These are phyloP conservation scores for Aelia acuminata DNA, from an alignment of 2,888 invertebrate genomes.

Conservation along the genomic window DNA sequence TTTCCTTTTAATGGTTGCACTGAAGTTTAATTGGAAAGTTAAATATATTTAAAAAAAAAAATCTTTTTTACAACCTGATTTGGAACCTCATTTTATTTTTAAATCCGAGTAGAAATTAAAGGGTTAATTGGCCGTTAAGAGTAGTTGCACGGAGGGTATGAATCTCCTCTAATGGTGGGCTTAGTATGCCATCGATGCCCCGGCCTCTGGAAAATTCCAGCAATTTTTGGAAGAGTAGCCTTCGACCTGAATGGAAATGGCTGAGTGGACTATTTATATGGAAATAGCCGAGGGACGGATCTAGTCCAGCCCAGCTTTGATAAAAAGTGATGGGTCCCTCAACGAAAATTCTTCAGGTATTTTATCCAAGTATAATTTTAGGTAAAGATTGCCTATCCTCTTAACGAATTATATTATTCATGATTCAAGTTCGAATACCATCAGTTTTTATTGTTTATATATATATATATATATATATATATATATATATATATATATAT, in stretches of 20 bases:
- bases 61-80: background rate
- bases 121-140: background rate
- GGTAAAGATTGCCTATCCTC: too few relatives aligned
- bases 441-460: too few relatives aligned
- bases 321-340: background rate
- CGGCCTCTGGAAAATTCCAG: background rate
- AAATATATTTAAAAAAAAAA: background rate
- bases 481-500: too few relatives aligned
- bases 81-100: background rate
- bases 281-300: background rate
- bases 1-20: too few relatives aligned
- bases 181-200: background rate
- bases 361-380: too few relatives aligned
- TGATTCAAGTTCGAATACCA: too few relatives aligned
- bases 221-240: background rate
- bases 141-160: background rate
- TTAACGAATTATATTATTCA: too few relatives aligned
- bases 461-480: too few relatives aligned
- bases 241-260: slow-evolving; percentile 17
- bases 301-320: background rate
- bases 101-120: slow-evolving; percentile 2
- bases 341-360: too few relatives aligned
- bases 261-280: background rate
- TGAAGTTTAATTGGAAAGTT: too few relatives aligned
- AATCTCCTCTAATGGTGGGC: background rate